Evolutionary conservation across 1,140 invertebrate genomes (phyloP), one percentile per base, ranked within the genome.

Genomic region (Apocrypta bakeri): DNA sequence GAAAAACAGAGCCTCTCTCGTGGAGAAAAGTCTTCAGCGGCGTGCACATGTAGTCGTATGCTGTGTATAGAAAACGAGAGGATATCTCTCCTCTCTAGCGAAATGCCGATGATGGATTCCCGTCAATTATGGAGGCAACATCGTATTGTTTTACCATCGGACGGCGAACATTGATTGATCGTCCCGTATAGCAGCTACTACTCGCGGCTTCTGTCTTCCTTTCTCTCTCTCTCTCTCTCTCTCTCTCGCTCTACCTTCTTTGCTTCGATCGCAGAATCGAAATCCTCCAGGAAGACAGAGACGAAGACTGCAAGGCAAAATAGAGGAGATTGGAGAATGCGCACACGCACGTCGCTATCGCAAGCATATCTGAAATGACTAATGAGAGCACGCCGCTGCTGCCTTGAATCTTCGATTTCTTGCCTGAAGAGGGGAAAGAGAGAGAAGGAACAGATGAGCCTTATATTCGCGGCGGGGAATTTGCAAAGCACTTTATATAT

Each of bases 61-160:
- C 12, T 11, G n/a, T 42, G 12, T 42, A 42, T 42, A 42, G 40
- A 42, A 12, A 42, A 66, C 73, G 81, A 71, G 73, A 81, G 71
- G 40, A 33, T 29, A 61, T 48, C 76, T 31, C 29, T 33, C 4
- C 64, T 77, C 64, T 40, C 66, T 87, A 85, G 87, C 85, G 87
- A 90, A 90, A 89, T 86, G 85, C 87, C 88, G 88, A 92, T 92
- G 91, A 92, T 91, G 89, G 90, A 92, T 92, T 89, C 90, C 90
- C 90, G 90, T 92, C 91, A 92, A 92, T 92, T 92, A 92, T 90
- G 86, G 90, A 89, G 86, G 90, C 88, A 92, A 90, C 90, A 92
- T 91, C 89, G 91, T 91, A 92, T 91, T 91, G 91, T 92, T 92
- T 92, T 91, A 91, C 88, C 89, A 88, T 90, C 89, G 86, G 88